These are phyloP conservation scores for Brotula barbata DNA, from an alignment of 2,797 vertebrate genomes.

Conservation along the genomic window DNA sequence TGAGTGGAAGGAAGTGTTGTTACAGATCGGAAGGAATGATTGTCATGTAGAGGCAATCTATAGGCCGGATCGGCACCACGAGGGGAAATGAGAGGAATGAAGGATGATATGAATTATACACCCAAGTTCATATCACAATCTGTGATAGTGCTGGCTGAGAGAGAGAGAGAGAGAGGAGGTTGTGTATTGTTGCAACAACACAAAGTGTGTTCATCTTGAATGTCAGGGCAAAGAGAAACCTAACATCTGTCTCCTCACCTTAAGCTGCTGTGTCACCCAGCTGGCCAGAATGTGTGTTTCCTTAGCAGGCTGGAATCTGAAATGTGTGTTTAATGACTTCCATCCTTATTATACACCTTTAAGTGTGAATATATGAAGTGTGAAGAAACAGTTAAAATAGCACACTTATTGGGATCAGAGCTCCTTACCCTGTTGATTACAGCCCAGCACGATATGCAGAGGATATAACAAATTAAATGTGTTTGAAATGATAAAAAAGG, in stretches of 20 bases:
- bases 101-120: slow-evolving; percentile 27
- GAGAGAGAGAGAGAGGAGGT: not conserved
- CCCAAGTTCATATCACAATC: slow-evolving; percentile 34
- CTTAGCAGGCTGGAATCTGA: not conserved
- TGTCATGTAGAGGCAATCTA: slow-evolving; percentile 40
- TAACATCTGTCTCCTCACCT: slow-evolving; percentile 3
- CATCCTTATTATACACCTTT: no score
- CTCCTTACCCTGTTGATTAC: no score
- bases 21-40: slow-evolving; percentile 36
- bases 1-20: slow-evolving; percentile 31
- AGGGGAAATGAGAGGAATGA: slow-evolving; percentile 44
- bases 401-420: no score
- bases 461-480: no score
- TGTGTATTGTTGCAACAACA: slow-evolving; percentile 9
- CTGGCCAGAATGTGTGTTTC: not conserved
- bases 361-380: no score
- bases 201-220: slow-evolving; percentile 1
- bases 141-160: slow-evolving; percentile 7
- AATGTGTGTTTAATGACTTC: no score
- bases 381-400: no score
- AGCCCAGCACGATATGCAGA: no score
- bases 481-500: no score
- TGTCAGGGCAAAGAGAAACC: slow-evolving; percentile 13
- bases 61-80: slow-evolving; percentile 16
- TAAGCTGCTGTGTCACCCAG: not conserved